phyloP scores from a whole-genome alignment of 2,797 vertebrate genomes.

The Neosilurus hyrtlii region DNA sequence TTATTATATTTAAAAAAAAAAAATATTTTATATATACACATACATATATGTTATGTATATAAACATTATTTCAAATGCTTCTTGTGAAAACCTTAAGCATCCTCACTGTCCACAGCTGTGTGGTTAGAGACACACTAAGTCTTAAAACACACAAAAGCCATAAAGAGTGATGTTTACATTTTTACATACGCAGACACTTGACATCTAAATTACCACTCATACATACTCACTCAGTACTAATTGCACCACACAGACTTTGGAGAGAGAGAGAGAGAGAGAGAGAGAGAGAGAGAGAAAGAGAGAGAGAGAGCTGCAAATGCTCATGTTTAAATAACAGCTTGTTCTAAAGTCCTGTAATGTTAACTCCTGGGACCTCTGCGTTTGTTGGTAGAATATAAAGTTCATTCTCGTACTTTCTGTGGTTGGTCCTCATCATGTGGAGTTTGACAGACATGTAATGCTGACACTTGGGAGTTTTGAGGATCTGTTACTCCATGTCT shows the following conservation, averaged over 20 bases:
- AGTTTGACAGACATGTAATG: not conserved
- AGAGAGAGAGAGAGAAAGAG: slow-evolving; percentile 18
- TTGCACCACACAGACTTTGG: slow-evolving; percentile 35
- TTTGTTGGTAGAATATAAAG: not conserved
- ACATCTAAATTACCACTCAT: slow-evolving; percentile 54
- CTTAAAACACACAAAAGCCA: slow-evolving; percentile 23
- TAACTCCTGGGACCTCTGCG: too few relatives aligned
- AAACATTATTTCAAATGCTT: too few relatives aligned
- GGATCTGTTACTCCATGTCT: too few relatives aligned
- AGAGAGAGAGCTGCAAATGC: too few relatives aligned
- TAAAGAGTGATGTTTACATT: slow-evolving; percentile 42
- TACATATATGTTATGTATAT: too few relatives aligned
- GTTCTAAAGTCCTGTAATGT: too few relatives aligned
- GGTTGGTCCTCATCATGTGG: not conserved
- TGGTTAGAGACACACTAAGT: not conserved
- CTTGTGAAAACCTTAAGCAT: not conserved
- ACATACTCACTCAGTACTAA: slow-evolving; percentile 47
- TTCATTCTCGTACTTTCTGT: not conserved
- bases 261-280: not conserved
- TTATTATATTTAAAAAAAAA: too few relatives aligned
- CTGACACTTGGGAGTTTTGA: not conserved
- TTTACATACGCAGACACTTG: slow-evolving; percentile 25
- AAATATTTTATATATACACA: too few relatives aligned
- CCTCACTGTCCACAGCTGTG: not conserved
- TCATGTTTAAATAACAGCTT: too few relatives aligned